These are phyloP conservation scores for Enhydra lutris DNA, from an alignment of 2,113 vertebrate genomes.

Conservation along the genomic window DNA sequence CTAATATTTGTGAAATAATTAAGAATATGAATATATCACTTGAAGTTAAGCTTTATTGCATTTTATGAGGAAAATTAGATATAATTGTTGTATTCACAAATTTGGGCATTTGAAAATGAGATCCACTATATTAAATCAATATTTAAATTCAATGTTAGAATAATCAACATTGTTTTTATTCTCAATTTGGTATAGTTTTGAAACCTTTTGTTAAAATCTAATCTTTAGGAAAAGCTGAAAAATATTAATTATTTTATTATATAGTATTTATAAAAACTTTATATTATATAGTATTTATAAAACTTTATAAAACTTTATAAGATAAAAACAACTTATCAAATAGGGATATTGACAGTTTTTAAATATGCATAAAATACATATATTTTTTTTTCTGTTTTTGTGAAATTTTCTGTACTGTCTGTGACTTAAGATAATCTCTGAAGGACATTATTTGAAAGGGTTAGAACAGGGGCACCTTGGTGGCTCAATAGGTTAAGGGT, in stretches of 20 bases:
- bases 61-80: conserved; percentile 39
- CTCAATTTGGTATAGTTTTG: neutral
- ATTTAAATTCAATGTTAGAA: conserved; percentile 46
- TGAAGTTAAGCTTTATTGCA: neutral
- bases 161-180: neutral
- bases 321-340: neutral
- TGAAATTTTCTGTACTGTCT: neutral
- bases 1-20: conserved; percentile 53
- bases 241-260: neutral
- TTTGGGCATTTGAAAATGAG: conserved; percentile 38
- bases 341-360: neutral
- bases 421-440: neutral
- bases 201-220: conserved; percentile 14
- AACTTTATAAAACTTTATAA: neutral
- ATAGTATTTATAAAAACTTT: neutral
- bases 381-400: neutral
- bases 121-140: conserved; percentile 40
- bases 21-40: neutral
- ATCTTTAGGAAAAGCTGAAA: neutral
- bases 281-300: neutral
- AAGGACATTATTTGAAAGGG: neutral
- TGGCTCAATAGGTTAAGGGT: neutral
- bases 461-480: neutral
- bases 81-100: conserved; percentile 39
- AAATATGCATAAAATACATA: neutral